Evolutionary conservation across 2,888 invertebrate species (phyloP).

Genomic region (Eristalinus sepulchralis): DNA sequence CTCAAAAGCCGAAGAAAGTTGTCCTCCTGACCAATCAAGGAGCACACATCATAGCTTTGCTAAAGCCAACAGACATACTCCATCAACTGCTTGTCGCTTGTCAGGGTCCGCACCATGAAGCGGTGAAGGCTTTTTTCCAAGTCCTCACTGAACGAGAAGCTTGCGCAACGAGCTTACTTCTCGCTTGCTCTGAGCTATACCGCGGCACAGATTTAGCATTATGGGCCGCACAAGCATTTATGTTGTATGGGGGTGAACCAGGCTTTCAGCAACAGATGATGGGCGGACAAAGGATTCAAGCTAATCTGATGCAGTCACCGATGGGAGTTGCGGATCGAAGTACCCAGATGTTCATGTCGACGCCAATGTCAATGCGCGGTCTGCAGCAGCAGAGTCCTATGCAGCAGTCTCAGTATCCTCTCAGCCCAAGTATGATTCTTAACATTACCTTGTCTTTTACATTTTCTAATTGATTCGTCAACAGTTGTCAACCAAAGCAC

Average conservation of each 20-base stretch:
- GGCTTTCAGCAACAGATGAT: slow-evolving; percentile 76
- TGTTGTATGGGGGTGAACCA: slow-evolving; percentile 93
- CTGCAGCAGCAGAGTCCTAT: slow-evolving; percentile 78
- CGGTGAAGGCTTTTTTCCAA: slow-evolving; percentile 92
- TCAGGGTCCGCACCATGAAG: slow-evolving; percentile 92
- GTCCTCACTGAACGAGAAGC: slow-evolving; percentile 92
- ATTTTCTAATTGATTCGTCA: neutral
- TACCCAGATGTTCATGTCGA: slow-evolving; percentile 79
- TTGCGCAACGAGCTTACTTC: slow-evolving; percentile 91
- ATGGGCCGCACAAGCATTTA: slow-evolving; percentile 95
- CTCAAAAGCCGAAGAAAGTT: slow-evolving; percentile 87
- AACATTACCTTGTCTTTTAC: neutral
- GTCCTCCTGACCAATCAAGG: slow-evolving; percentile 94
- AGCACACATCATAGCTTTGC: slow-evolving; percentile 90
- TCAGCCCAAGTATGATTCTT: slow-evolving; percentile 80
- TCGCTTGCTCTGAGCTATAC: slow-evolving; percentile 87
- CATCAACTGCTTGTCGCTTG: slow-evolving; percentile 90
- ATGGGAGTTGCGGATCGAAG: slow-evolving; percentile 69
- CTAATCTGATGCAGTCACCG: slow-evolving; percentile 58
- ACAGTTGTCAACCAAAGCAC: slow-evolving; percentile 36
- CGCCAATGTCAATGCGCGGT: slow-evolving; percentile 77
- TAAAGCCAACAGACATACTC: slow-evolving; percentile 94
- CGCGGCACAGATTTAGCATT: slow-evolving; percentile 87
- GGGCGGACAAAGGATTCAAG: slow-evolving; percentile 69
- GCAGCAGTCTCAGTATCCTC: slow-evolving; percentile 79